phyloP scores from a whole-genome alignment of 1,140 invertebrate species.

The Euura lappo region DNA sequence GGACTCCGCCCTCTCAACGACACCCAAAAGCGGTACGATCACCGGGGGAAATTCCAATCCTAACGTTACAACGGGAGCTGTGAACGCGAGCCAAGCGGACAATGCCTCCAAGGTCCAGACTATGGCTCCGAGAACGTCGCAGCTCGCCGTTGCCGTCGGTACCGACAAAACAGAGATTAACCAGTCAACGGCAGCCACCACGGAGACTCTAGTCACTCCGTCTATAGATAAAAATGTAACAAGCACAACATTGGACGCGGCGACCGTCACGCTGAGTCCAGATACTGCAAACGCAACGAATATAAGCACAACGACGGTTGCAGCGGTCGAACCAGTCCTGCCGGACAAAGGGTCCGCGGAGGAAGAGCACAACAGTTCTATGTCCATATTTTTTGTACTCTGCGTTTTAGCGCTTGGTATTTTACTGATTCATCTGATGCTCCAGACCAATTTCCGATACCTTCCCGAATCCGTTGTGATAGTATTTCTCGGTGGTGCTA shows the following conservation, averaged over 20 bases:
- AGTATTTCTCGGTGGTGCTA: constrained; percentile 91
- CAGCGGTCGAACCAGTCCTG: constrained; percentile 72
- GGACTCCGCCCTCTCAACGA: background rate
- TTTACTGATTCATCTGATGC: constrained; percentile 90
- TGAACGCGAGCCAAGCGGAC: background rate
- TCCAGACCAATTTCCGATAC: constrained; percentile 96
- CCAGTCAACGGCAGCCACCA: background rate
- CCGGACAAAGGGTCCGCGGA: constrained; percentile 89
- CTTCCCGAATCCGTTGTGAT: constrained; percentile 98
- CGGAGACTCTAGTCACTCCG: background rate
- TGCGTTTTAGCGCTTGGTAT: constrained; percentile 93
- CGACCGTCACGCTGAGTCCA: constrained; percentile 19
- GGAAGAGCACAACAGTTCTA: constrained; percentile 94
- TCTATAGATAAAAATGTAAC: background rate
- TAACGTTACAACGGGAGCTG: background rate
- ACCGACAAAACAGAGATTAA: background rate
- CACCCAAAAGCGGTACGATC: background rate
- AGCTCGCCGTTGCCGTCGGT: background rate
- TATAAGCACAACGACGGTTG: constrained; percentile 61
- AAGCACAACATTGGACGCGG: constrained; percentile 17
- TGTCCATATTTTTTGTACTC: constrained; percentile 96
- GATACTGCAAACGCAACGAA: constrained; percentile 49
- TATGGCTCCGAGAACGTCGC: background rate
- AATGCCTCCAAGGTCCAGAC: background rate
- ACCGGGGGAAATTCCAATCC: background rate